Evolutionary conservation across 2,113 vertebrate species (phyloP), one percentile per base, ranked within the genome.

Genomic region (Mobula hypostoma): DNA sequence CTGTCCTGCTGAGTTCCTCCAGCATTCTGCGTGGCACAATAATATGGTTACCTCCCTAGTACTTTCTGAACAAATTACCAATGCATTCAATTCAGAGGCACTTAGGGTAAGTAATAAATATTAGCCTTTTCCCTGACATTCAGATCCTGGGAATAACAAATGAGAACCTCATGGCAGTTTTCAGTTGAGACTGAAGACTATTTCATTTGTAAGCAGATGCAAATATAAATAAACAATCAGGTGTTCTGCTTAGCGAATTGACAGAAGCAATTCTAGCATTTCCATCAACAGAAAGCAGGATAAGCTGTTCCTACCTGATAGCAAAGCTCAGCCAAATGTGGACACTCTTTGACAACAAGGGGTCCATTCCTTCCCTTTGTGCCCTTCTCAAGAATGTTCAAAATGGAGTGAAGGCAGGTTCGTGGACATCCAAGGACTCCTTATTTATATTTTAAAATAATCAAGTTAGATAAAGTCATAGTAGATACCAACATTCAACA

Each of bases 351-450:
- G 85, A 97, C 98, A 48, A 98, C 97, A 14, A 96, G 96, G 0
- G 98, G 99, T 19, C 98, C 98, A 0, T 96, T 97, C 94, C 98
- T 97, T 94, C 96, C 97, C 95, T 98, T 97, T 0, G 98, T 98
- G 72, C 99, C 98, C 94, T 97, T 98, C 95, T 98, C 98, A 95
- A 99, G 95, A 95, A 99, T 98, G 95, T 98, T 98, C 94, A 99
- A 96, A 95, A 99, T 99, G 91, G 98, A 98, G 8, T 99, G 98
- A 95, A 99, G 97, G 94, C 99, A 99, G 78, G 98, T 99, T 40
- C 99, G 96, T 7, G 98, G 98, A 95, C 98, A 99, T 36, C 99
- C 99, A 94, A 99, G 96, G 58, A 99, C 99, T 94, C 98, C 99
- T 99, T 94, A 72, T 27, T 74, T 74, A 93, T 66, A 66, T 88